These are phyloP conservation scores for Hipparchia sbordonii DNA, from an alignment of 2,888 invertebrate genomes.

Conservation along the genomic window DNA sequence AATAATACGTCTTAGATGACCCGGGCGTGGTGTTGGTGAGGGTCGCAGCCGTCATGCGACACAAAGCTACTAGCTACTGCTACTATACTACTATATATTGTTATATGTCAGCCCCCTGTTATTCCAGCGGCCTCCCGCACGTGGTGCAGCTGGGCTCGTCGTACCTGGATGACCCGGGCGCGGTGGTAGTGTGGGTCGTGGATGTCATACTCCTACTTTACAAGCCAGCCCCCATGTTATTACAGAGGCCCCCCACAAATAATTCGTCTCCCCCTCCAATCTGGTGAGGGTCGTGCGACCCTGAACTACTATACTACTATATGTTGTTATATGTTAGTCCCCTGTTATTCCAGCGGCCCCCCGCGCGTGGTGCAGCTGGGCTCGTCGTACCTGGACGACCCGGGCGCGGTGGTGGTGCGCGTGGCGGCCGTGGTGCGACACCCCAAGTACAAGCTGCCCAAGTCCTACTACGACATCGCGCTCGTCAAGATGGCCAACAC, in stretches of 20 bases:
- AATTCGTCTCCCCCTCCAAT: too few species aligned
- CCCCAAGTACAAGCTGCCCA: conserved; percentile 64
- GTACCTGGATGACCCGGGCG: conserved; percentile 60
- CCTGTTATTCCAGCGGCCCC: conserved; percentile 57
- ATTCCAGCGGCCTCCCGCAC: conserved; percentile 64
- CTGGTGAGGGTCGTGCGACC: too few species aligned
- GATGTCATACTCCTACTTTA: conserved; percentile 7
- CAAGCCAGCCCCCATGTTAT: too few species aligned
- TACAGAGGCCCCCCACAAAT: too few species aligned
- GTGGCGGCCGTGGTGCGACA: conserved; percentile 60
- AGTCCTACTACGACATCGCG: conserved; percentile 68
- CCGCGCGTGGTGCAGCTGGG: conserved; percentile 70
- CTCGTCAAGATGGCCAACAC: conserved; percentile 55
- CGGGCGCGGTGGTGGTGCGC: conserved; percentile 55
- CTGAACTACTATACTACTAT: too few species aligned
- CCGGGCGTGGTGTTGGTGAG: too few species aligned
- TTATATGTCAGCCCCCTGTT: not conserved
- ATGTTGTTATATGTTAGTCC: too few species aligned
- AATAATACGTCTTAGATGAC: too few species aligned
- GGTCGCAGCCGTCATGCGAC: too few species aligned
- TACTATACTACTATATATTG: too few species aligned
- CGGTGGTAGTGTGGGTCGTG: conserved; percentile 55
- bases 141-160: conserved; percentile 71
- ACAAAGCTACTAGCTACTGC: too few species aligned
- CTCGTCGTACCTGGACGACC: conserved; percentile 64